Base-by-base conservation (phyloP, 2,113 vertebrate genomes). In the Nothobranchius kuhntae region DNA sequence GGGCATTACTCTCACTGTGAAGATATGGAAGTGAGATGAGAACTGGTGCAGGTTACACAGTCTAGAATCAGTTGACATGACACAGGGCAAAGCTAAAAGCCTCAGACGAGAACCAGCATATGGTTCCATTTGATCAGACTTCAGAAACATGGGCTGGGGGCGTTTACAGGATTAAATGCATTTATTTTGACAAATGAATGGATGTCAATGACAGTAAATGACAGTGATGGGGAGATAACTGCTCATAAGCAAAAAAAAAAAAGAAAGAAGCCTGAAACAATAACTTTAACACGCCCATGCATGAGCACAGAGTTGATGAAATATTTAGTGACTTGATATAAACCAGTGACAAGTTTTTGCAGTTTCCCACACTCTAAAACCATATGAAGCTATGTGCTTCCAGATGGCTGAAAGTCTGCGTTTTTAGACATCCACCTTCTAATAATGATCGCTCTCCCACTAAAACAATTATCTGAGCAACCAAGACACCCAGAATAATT, bases 291-390 rank as follows among this genome's bases (percentile, higher is more conserved):
- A 83, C 79, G 48, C 82, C 76, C 83, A 84, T 76, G 15, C 68
- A 64, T 53, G 46, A 81, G 73, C 55, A 24, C 11, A 45, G 48
- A 67, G 80, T 81, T 72, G 82, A 73, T 84, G 80, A 81, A 80
- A 86, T 75, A 78, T 85, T 84, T 77, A 80, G 68, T 67, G 75
- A 80, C 87, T 87, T 84, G 83, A 81, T 81, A 68, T 76, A 81
- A 71, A 77, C 71, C 86, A 83, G 82, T 75, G 80, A 82, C 84
- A 83, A 26, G 64, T 68, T 75, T 56, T 50, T 64, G 57, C 71
- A 79, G 69, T 84, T 86, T 87, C 84, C 86, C 86, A 89, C 89
- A 84, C 78, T 83, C 66, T 48, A 47, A 71, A 40, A 85, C 85
- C 87, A 88, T 78, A 85, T 88, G 84, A 77, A 75, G 69, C 66